Percentiles rank a stretch among this genome's conserved stretches.
These are phyloP conservation scores for Leuciscus waleckii DNA, from an alignment of 2,797 vertebrate genomes.

Conservation along the genomic window DNA sequence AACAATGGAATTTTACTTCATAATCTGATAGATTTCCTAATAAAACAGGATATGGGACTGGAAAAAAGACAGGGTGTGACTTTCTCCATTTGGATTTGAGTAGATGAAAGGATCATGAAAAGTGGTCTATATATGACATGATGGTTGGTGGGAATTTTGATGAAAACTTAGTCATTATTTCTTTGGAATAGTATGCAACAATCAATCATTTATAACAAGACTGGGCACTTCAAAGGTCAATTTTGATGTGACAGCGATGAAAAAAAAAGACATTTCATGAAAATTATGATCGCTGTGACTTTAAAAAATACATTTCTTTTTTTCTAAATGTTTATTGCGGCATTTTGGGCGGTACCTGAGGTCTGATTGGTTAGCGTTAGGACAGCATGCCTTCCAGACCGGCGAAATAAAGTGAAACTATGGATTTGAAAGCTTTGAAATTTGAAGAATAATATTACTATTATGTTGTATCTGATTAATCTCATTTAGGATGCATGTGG, in stretches of 20 bases:
- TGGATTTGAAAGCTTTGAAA: neutral
- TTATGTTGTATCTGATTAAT: neutral
- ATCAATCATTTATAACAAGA: neutral
- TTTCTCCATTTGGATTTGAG: neutral
- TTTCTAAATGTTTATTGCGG: neutral
- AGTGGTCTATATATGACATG: neutral
- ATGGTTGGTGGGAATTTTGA: conserved; percentile 4
- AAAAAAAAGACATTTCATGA: neutral
- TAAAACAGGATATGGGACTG: conserved; percentile 1
- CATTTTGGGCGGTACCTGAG: neutral
- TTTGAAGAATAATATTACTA: neutral
- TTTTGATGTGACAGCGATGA: neutral
- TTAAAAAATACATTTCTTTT: neutral
- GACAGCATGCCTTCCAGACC: neutral
- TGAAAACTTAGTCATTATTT: neutral
- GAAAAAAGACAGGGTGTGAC: neutral
- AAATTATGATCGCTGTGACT: neutral
- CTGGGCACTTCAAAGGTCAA: neutral
- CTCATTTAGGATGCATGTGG: neutral
- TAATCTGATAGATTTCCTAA: conserved; percentile 6
- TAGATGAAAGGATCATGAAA: neutral
- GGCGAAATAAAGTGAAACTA: neutral
- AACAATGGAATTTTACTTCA: neutral
- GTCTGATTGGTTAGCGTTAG: neutral
- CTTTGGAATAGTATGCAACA: neutral